Evolutionary conservation across 2,113 vertebrate genomes (phyloP).

Genomic region (Bothrops jararaca): DNA sequence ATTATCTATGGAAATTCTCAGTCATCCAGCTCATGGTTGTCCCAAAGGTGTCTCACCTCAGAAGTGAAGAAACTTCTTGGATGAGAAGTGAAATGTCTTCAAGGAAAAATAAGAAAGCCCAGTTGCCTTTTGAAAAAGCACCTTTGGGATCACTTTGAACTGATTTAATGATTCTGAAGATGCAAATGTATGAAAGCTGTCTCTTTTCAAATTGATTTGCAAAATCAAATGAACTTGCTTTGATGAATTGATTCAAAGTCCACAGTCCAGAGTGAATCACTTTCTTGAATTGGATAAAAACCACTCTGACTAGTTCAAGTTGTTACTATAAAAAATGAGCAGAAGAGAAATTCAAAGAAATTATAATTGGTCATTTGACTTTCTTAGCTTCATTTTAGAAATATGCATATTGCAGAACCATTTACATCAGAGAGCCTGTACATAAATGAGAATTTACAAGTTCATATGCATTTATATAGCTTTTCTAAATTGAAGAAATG

Average conservation of each 20-base stretch:
- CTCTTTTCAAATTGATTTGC: neutral
- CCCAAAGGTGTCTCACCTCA: neutral
- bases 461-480: neutral
- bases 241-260: neutral
- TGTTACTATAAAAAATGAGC: neutral
- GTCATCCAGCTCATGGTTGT: neutral
- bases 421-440: neutral
- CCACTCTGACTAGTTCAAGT: neutral
- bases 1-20: neutral
- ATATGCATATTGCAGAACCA: neutral
- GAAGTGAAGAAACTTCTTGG: neutral
- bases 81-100: neutral
- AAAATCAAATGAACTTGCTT: neutral
- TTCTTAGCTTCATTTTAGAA: neutral
- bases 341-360: neutral
- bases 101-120: neutral
- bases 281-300: neutral
- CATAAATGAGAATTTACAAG: neutral
- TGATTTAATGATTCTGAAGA: neutral
- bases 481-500: neutral
- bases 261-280: neutral
- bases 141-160: neutral
- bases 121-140: neutral
- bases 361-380: neutral
- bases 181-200: neutral